Conservation (phyloP, 2,797 vertebrate genomes). For the Naso thynnoides region DNA sequence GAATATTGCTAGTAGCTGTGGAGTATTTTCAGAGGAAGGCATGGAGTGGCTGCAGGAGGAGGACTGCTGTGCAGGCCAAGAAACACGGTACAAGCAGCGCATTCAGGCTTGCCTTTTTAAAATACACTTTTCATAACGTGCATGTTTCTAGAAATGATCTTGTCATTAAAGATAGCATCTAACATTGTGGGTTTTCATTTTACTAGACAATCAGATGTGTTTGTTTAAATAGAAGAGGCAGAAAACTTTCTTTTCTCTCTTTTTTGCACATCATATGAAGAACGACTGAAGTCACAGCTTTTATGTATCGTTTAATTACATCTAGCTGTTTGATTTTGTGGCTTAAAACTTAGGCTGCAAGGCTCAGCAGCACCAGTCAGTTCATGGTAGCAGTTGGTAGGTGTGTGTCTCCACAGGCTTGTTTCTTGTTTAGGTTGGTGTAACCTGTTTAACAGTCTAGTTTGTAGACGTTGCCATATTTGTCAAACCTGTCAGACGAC, state of each 20-base stretch:
- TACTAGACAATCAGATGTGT: too few species aligned
- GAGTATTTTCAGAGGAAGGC: conserved; percentile 38
- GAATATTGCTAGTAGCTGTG: conserved; percentile 41
- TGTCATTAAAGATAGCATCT: background rate
- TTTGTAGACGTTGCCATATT: conserved; percentile 7
- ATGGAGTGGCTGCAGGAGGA: conserved; percentile 43
- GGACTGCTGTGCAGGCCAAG: conserved; percentile 20
- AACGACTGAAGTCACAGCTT: too few species aligned
- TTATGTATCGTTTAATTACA: background rate
- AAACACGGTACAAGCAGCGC: background rate
- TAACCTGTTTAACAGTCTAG: conserved; percentile 59
- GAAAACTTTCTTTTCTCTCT: too few species aligned
- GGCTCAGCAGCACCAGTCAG: conserved; percentile 4
- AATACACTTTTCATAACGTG: background rate
- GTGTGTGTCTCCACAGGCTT: conserved; percentile 11
- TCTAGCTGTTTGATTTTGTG: background rate
- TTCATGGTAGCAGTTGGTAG: conserved; percentile 28
- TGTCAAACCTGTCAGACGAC: conserved; percentile 62
- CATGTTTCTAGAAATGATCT: conserved; percentile 1
- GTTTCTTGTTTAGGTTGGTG: conserved; percentile 34
- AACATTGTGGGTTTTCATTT: too few species aligned
- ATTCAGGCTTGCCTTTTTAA: background rate
- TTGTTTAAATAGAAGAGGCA: too few species aligned
- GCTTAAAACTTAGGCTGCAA: background rate
- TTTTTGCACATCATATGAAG: too few species aligned